Conservation (phyloP, 2,888 invertebrate genomes). For the Drosophila lacicola region DNA sequence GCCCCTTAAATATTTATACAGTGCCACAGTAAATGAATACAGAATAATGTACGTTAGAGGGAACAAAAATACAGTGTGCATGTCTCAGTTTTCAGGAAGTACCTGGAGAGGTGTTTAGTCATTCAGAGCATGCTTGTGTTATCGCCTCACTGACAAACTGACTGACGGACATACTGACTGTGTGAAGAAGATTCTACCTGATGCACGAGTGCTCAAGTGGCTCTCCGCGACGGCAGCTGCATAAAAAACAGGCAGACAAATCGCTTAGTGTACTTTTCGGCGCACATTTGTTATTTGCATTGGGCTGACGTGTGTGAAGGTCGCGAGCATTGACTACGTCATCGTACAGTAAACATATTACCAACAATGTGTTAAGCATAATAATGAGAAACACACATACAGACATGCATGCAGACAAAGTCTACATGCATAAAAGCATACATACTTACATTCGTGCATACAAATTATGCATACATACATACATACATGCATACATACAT, state of each 20-base stretch:
- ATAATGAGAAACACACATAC: constrained; percentile 57
- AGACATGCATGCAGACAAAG: too few relatives aligned
- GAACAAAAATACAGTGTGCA: neutral
- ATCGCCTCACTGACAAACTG: constrained; percentile 24
- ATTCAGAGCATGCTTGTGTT: constrained; percentile 63
- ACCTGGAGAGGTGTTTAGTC: constrained; percentile 34
- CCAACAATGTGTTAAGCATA: constrained; percentile 76
- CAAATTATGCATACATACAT: too few relatives aligned
- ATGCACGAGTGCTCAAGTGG: constrained; percentile 64
- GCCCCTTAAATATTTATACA: too few relatives aligned
- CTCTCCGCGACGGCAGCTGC: constrained; percentile 34
- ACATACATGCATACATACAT: too few relatives aligned
- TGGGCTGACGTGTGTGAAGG: constrained; percentile 63
- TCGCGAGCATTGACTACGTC: constrained; percentile 53
- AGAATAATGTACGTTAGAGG: neutral
- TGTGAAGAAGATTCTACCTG: constrained; percentile 44
- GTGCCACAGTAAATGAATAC: neutral
- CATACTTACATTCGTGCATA: too few relatives aligned
- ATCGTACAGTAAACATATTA: constrained; percentile 39
- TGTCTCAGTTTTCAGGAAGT: constrained; percentile 8
- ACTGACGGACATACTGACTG: constrained; percentile 28
- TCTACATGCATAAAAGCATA: too few relatives aligned
- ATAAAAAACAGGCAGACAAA: constrained; percentile 56
- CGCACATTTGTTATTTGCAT: constrained; percentile 57
- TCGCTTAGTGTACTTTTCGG: constrained; percentile 65